Evolutionary conservation across 2,888 invertebrate species (phyloP).

Genomic region (Mylabris sibirica): DNA sequence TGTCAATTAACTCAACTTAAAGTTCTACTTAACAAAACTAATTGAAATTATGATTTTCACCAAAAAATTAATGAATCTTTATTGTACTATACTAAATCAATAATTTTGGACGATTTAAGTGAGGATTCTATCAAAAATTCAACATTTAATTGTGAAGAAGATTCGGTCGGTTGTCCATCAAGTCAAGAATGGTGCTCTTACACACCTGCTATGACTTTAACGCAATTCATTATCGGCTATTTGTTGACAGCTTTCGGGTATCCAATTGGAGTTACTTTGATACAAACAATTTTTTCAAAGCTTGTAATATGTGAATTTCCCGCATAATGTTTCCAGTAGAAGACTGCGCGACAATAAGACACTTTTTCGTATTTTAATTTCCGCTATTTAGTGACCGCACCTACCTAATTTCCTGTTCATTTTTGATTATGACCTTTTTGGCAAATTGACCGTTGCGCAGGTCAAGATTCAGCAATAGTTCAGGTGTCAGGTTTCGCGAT

Average conservation of each 20-base stretch:
- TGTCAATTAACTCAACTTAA: no score
- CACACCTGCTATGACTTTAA: slow-evolving; percentile 74
- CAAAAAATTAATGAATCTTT: slow-evolving; percentile 35
- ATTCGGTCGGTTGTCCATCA: slow-evolving; percentile 74
- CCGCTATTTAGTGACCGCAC: no score
- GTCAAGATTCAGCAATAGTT: no score
- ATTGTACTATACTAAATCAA: slow-evolving; percentile 26
- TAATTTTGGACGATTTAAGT: slow-evolving; percentile 27
- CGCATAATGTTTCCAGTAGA: no score
- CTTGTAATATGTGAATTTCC: no score
- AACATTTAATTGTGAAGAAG: slow-evolving; percentile 53
- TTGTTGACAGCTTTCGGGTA: slow-evolving; percentile 80
- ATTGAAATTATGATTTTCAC: slow-evolving; percentile 11
- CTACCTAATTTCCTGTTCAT: no score
- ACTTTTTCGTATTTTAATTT: no score
- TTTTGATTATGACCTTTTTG: no score
- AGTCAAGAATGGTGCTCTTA: slow-evolving; percentile 79
- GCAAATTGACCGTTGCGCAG: no score
- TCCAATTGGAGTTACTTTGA: slow-evolving; percentile 85
- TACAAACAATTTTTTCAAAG: slow-evolving; percentile 89
- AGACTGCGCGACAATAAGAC: no score
- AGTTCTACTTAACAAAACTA: slow-evolving; percentile 29
- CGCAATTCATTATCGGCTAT: slow-evolving; percentile 81
- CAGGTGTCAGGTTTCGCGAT: no score
- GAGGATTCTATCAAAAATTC: slow-evolving; percentile 36